These are phyloP conservation scores for Hemaris fuciformis DNA, from an alignment of 2,888 invertebrate species.

Conservation along the genomic window DNA sequence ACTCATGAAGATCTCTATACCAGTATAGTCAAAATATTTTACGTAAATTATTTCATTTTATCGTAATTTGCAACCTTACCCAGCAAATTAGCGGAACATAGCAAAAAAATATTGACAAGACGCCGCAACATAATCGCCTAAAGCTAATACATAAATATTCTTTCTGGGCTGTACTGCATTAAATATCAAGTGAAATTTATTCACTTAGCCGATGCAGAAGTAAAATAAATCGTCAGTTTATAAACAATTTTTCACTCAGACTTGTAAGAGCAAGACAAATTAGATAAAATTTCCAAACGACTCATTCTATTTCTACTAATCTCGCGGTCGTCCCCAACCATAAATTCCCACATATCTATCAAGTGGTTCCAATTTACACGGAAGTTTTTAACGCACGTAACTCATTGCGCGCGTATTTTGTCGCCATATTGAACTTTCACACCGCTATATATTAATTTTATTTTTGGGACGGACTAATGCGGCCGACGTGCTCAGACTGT, in stretches of 20 bases:
- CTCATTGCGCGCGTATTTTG: slow-evolving; percentile 54
- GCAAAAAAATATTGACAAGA: no score
- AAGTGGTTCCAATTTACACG: slow-evolving; percentile 50
- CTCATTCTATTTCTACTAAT: no score
- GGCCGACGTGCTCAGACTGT: slow-evolving; percentile 58
- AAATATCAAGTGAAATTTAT: no score
- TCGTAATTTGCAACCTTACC: no score
- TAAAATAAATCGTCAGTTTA: not conserved
- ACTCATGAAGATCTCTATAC: no score
- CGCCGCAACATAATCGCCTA: no score
- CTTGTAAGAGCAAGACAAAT: slow-evolving; percentile 19
- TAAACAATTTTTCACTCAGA: not conserved
- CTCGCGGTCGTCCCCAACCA: slow-evolving; percentile 30
- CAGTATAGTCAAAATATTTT: no score
- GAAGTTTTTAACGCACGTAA: slow-evolving; percentile 52
- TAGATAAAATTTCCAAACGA: slow-evolving; percentile 43
- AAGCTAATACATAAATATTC: no score
- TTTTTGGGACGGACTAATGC: slow-evolving; percentile 67
- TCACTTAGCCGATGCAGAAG: not conserved
- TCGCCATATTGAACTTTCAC: slow-evolving; percentile 74
- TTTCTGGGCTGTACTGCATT: no score
- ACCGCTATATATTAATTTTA: slow-evolving; percentile 70
- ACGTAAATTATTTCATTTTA: no score
- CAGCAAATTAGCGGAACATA: no score
- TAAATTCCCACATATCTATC: slow-evolving; percentile 54